Evolutionary conservation across 1,140 invertebrate species (phyloP).

Genomic region (Varroa destructor): DNA sequence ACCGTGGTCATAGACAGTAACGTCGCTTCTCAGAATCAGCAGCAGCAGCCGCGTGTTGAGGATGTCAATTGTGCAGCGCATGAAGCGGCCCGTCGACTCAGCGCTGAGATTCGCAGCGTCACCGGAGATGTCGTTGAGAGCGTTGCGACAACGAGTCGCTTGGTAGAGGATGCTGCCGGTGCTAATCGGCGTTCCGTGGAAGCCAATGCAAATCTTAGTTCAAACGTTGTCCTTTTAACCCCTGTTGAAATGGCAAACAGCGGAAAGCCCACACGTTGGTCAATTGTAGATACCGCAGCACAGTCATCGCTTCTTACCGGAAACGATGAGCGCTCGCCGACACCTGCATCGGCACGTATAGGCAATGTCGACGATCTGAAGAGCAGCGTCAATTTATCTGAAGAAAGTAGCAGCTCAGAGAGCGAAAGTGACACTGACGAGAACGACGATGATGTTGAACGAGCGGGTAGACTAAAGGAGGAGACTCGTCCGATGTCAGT

Average conservation of each 20-base stretch:
- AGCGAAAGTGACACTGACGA: not conserved
- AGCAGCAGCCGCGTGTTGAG: no score
- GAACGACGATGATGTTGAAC: not conserved
- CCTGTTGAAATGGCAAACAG: not conserved
- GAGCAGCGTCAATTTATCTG: constrained; percentile 16
- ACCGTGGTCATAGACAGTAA: no score
- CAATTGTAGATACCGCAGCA: not conserved
- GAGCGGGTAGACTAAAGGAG: not conserved
- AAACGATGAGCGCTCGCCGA: not conserved
- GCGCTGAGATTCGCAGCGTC: constrained; percentile 12
- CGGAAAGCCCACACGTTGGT: not conserved
- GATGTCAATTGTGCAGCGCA: no score
- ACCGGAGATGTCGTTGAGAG: constrained; percentile 27
- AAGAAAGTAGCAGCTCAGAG: not conserved
- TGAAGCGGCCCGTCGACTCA: not conserved
- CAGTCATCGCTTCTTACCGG: not conserved
- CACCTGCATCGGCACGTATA: no score
- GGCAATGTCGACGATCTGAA: not conserved
- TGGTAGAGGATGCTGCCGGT: not conserved
- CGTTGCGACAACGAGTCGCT: constrained; percentile 14
- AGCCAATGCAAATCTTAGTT: not conserved
- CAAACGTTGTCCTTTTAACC: not conserved
- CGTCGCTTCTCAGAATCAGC: no score
- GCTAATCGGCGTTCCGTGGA: not conserved
- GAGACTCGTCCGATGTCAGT: not conserved